A percentile compares a stretch with the other conserved stretches of the same genome.
Conservation (phyloP, 2,888 invertebrate species). For the Ormia ochracea region DNA sequence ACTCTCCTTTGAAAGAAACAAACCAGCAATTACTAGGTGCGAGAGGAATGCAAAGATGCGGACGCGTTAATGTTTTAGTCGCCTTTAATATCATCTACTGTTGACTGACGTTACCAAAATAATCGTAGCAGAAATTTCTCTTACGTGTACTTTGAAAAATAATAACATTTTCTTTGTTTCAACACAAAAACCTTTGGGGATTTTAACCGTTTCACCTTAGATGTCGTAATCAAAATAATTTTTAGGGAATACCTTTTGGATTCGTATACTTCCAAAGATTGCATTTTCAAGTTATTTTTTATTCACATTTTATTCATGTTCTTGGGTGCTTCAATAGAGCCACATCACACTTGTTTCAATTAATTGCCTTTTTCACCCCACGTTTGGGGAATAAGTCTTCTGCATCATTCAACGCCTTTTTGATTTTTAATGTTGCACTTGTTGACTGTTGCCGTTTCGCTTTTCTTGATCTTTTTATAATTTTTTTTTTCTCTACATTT, state of each 20-base stretch:
- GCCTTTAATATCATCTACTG: no score
- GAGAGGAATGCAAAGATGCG: no score
- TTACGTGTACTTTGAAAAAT: no score
- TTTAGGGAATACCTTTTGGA: not conserved
- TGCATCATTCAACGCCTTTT: conserved; percentile 66
- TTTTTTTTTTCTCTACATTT: not conserved
- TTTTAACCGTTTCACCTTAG: no score
- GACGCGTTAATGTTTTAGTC: no score
- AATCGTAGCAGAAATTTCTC: no score
- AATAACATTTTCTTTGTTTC: no score
- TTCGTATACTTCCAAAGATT: not conserved
- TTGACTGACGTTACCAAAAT: no score
- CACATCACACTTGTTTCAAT: conserved; percentile 70
- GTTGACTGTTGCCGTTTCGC: conserved; percentile 35
- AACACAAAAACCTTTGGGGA: no score
- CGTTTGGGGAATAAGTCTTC: conserved; percentile 56
- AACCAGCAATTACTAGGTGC: no score
- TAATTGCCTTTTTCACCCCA: conserved; percentile 67
- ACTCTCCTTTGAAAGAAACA: no score
- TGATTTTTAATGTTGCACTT: conserved; percentile 56
- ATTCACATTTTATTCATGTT: conserved; percentile 42
- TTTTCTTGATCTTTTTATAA: not conserved
- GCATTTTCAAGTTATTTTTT: not conserved
- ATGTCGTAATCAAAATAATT: no score
- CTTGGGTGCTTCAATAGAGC: conserved; percentile 51